Evolutionary conservation across 2,113 vertebrate species (phyloP).

Genomic region (Myotis davidii): DNA sequence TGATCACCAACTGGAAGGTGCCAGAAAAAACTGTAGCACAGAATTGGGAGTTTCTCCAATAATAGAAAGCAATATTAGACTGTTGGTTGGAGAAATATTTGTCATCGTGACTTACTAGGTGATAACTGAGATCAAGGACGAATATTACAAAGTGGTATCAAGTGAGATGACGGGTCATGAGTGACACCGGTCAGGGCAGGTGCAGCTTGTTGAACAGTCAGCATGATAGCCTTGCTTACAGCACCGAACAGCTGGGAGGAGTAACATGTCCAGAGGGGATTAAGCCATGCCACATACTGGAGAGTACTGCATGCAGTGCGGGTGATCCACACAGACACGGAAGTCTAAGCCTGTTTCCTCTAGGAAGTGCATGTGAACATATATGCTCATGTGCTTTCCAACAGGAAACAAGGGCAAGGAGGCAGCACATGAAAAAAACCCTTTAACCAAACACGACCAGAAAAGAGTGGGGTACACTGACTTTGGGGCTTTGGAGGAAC

Average conservation of each 20-base stretch:
- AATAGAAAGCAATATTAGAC: background rate
- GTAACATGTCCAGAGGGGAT: background rate
- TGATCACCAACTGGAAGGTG: background rate
- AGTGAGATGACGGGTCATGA: background rate
- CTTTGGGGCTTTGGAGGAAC: background rate
- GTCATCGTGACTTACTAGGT: background rate
- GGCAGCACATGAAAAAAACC: background rate
- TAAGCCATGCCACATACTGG: background rate
- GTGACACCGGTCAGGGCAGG: background rate
- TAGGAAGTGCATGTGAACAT: background rate
- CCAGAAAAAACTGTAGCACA: background rate
- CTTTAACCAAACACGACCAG: background rate
- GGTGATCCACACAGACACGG: background rate
- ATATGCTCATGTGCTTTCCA: background rate
- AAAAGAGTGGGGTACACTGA: background rate
- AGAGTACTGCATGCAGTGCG: background rate
- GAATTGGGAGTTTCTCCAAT: background rate
- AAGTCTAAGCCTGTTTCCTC: background rate
- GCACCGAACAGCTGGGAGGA: background rate
- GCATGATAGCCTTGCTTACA: background rate
- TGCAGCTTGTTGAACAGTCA: background rate
- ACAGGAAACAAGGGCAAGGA: background rate
- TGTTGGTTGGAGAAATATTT: background rate
- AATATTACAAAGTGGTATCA: background rate
- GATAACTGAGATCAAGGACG: background rate